Base-by-base conservation (phyloP, 2,888 invertebrate species). In the Incurvaria masculella region DNA sequence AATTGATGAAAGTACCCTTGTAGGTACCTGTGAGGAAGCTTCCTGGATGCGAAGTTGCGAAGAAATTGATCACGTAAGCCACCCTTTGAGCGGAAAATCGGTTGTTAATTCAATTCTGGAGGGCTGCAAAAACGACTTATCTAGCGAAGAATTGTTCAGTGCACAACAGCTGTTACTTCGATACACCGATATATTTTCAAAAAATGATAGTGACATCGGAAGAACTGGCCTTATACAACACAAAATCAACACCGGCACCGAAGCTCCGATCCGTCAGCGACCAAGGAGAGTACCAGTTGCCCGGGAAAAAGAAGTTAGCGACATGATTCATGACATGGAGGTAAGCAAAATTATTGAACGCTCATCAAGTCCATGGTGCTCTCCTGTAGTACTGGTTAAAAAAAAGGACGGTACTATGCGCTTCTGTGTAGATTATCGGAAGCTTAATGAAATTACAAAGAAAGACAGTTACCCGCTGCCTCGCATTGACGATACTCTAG, bases 401-500 rank as follows among this genome's bases (percentile, higher is more conserved):
- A 57, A 53, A 50, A 55, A 55, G 41, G 52, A 55, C 45, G 52
- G 52, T 2, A 42, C 46, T 21, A 54, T 50, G 8, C 45, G 55
- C 21, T 56, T 56, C 38, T 56, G 55, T 47, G 52, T 56, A 14
- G 44, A 48, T 18, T 44, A 44, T 20, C 18, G 56, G 53, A 44
- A 52, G 52, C 44, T 49, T 46, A 18, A 42, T 45, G 42, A 45
- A 50, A 21, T 49, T 51, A 41, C 52, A 45, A 21, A 44, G 48
- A 42, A 58, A 21, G 55, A 58, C 55, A 23, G 54, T 53, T 70
- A 70, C 45, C 66, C 65, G 1, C 43, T 67, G 2, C 70, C 70
- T 1, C 51, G 64, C 10, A 65, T 69, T 21, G 69, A 70, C 0
- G 68, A 69, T 19, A 49, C 65, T 17, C 46, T 70, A 8, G 63